Evolutionary conservation across 2,888 invertebrate genomes (phyloP), one percentile per base, ranked within the genome.

Genomic region (Tinea semifulvella): DNA sequence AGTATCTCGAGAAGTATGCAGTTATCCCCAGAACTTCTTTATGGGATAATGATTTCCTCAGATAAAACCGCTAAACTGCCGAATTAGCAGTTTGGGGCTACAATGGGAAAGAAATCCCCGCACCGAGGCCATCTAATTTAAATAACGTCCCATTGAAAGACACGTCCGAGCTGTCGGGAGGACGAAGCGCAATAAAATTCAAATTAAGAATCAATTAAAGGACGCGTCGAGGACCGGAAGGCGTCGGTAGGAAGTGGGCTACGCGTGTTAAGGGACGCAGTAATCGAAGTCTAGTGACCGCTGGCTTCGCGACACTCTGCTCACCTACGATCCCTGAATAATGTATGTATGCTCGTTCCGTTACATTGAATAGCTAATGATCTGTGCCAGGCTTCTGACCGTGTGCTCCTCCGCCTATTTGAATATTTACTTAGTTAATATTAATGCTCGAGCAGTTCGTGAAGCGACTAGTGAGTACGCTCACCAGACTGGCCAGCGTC

Each of bases 321-420:
- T 45, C 46, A 48, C 48, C 48, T 48, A 48, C 48, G 48, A 44
- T 43, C 43, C 43, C 45, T 48, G 48, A 48, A 48, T 48, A 47
- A 48, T 48, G 48, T 46, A 48, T 48, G 46, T 40, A 20, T 43
- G 22, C 18, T 48, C 63, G 73, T 75, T 73, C 74, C 76, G 76
- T 74, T 69, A 73, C 70, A 67, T 65, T 67, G 76, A 65, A 69
- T 74, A 59, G 55, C 65, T 71, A 75, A 76, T 70, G 74, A 68
- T 50, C 63, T 66, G 57, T 60, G 56, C 53, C 49, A 48, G 47
- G 49, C 52, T 50, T 47, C 48, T 51, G 49, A 35, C 43, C 45
- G 45, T 44, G 46, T 31, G 45, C 47, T 47, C 45, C 40, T 42
- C 26, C 25, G 39, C 28, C 26, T 43, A 48, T 48, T 47, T 56